phyloP scores from a whole-genome alignment of 2,888 invertebrate genomes.

The Oconnorella tubifera region DNA sequence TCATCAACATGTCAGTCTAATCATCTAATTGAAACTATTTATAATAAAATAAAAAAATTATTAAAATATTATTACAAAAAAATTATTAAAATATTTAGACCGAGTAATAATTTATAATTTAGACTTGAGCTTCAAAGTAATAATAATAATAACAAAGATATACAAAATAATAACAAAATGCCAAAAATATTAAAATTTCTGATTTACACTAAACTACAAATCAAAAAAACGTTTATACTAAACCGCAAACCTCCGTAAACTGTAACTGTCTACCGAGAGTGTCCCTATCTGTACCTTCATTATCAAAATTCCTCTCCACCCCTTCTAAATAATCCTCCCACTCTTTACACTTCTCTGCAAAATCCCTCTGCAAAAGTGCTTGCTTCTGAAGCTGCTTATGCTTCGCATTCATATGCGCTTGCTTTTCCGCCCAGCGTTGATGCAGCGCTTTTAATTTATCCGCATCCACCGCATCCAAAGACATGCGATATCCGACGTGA shows the following conservation, averaged over 20 bases:
- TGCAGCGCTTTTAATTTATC: slow-evolving; percentile 43
- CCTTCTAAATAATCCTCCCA: slow-evolving; percentile 52
- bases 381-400: slow-evolving; percentile 45
- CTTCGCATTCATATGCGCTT: slow-evolving; percentile 40
- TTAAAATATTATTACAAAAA: no score
- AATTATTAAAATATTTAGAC: no score
- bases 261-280: slow-evolving; percentile 47
- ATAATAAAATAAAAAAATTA: no score
- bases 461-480: slow-evolving; percentile 42
- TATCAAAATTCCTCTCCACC: slow-evolving; percentile 47
- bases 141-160: no score
- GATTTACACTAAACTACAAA: no score
- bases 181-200: no score
- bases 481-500: slow-evolving; percentile 47
- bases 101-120: no score
- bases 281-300: slow-evolving; percentile 42
- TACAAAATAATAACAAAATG: no score
- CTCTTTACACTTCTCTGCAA: slow-evolving; percentile 49
- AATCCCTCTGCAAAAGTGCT: slow-evolving; percentile 38
- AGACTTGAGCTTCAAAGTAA: no score
- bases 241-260: slow-evolving; percentile 45
- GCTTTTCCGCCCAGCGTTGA: slow-evolving; percentile 18
- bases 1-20: no score
- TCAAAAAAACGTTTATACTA: neutral
- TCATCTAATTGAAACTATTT: no score